Base-by-base conservation (phyloP, 2,113 vertebrate species). In the Hirundichthys speculiger region DNA sequence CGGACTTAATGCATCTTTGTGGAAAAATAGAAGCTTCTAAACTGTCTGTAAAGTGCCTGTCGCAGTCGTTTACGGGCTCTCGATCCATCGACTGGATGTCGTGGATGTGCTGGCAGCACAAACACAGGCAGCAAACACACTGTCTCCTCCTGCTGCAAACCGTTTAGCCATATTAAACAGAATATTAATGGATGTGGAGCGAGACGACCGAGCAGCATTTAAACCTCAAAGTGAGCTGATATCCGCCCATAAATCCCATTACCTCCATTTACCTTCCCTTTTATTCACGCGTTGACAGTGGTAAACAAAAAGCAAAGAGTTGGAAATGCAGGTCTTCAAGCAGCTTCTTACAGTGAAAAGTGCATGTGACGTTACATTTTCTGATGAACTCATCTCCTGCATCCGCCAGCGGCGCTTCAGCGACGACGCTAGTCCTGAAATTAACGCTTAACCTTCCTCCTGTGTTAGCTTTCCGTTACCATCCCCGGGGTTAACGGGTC, bases 281-380 rank as follows among this genome's bases (percentile, higher is more conserved):
- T 87, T 90, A 83, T 89, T 90, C 83, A 87, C 76, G 19, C 14
- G 38, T 48, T 90, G 90, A 89, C 90, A 90, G 82, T 16, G 40
- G 83, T 89, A 91, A 90, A 91, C 90, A 88, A 83, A 82, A 73
- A 79, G 82, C 77, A 81, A 34, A 34, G 75, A 45, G 49, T 65
- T 68, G 41, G 43, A 74, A 83, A 74, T 67, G 58, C 72, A 38
- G 40, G 27, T 40, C 38, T 51, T 66, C 55, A 34, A 49, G n/a
- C 46, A 6, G 47, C 52, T 57, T 62, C 64, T 63, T 62, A 64
- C 30, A 4, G 51, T 42, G 24, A 22, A 85, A 83, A 88, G 8
- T 16, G 72, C 63, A 50, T 75, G 69, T 89, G 86, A 81, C 79
- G 56, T 86, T 73, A 38, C 58, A 75, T 81, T 85, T 86, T 78